Percentiles rank a stretch among this genome's conserved stretches.
Conservation (phyloP, 1,140 invertebrate species). For the Musca domestica region DNA sequence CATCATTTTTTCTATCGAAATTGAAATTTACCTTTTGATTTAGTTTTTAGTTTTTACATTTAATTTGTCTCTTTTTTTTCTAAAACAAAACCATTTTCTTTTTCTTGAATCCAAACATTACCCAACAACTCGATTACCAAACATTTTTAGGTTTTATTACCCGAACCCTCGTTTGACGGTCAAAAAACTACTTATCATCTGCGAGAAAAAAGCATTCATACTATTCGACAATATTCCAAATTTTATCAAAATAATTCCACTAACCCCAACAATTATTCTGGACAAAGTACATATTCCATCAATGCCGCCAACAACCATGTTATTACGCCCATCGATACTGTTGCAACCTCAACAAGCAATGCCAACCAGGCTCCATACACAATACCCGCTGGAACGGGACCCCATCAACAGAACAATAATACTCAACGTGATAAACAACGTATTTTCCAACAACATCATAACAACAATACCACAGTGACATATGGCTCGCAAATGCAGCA, state of each 20-base stretch:
- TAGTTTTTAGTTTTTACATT: constrained; percentile 23
- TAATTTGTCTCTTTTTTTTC: constrained; percentile 7
- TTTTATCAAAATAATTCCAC: constrained; percentile 18
- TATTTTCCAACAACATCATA: constrained; percentile 7
- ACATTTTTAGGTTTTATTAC: constrained; percentile 34
- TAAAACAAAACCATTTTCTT: neutral
- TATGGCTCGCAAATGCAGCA: neutral
- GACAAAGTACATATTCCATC: constrained; percentile 9
- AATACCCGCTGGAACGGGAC: constrained; percentile 1
- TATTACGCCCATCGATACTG: constrained; percentile 12
- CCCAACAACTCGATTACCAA: neutral
- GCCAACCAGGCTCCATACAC: neutral
- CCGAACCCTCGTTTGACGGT: constrained; percentile 31
- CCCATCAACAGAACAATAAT: constrained; percentile 19
- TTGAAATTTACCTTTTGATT: neutral
- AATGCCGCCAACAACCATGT: constrained; percentile 16
- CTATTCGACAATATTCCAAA: constrained; percentile 20
- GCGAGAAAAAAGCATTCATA: constrained; percentile 24
- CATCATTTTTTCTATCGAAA: too few species aligned
- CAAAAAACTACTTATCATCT: constrained; percentile 28
- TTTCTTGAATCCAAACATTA: neutral
- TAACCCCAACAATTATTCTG: constrained; percentile 11
- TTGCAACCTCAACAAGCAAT: neutral
- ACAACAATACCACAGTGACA: neutral
- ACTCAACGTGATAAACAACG: constrained; percentile 10